phyloP scores from a whole-genome alignment of 1,140 invertebrate species.

The Wiebesia pumilae region DNA sequence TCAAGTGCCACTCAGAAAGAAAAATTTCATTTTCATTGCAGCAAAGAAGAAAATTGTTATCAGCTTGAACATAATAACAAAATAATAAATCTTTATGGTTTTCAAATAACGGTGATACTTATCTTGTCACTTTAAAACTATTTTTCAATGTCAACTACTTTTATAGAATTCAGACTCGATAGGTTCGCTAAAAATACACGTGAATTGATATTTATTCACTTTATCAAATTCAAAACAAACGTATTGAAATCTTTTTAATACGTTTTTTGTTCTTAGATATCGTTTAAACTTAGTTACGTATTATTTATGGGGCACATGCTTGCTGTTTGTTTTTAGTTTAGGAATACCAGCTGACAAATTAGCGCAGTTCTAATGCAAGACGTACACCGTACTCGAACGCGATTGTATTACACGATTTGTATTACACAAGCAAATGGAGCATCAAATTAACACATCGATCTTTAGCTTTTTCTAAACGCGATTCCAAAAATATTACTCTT shows the following conservation, averaged over 20 bases:
- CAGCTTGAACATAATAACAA: slow-evolving; percentile 51
- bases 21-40: slow-evolving; percentile 36
- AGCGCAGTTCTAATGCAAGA: too few species aligned
- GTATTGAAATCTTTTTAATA: too few species aligned
- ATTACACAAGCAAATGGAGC: background rate
- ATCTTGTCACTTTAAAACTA: slow-evolving; percentile 47
- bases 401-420: background rate
- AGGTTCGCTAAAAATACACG: background rate
- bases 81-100: slow-evolving; percentile 61
- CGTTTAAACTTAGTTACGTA: too few species aligned
- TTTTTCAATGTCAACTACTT: slow-evolving; percentile 49
- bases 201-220: background rate
- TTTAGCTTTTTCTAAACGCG: background rate
- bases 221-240: too few species aligned
- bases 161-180: background rate
- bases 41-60: slow-evolving; percentile 32
- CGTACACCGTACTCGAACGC: background rate
- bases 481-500: background rate
- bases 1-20: background rate
- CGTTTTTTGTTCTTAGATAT: too few species aligned
- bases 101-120: slow-evolving; percentile 52
- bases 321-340: too few species aligned
- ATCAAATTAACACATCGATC: background rate
- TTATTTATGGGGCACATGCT: too few species aligned
- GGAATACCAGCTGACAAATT: too few species aligned